phyloP scores from a whole-genome alignment of 2,888 invertebrate genomes.

The Aphidius colemani region DNA sequence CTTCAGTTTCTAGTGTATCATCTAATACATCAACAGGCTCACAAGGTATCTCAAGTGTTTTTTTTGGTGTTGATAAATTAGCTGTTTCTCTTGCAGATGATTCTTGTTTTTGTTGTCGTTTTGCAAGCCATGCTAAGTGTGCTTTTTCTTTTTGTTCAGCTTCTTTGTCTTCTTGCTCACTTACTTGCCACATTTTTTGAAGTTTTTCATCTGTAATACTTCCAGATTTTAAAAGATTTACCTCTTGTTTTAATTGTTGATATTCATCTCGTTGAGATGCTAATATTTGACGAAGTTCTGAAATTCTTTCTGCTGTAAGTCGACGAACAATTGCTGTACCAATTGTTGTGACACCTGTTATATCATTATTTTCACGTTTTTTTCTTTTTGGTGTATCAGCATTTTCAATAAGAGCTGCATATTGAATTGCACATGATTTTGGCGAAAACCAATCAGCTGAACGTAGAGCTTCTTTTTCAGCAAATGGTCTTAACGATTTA shows the following conservation, averaged over 20 bases:
- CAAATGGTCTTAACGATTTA: conserved; percentile 76
- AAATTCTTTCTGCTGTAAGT: conserved; percentile 76
- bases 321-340: conserved; percentile 79
- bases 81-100: conserved; percentile 35
- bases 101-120: conserved; percentile 53
- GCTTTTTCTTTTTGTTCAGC: conserved; percentile 71
- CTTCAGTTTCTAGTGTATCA: conserved; percentile 50
- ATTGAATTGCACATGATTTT: conserved; percentile 88
- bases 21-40: conserved; percentile 42
- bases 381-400: conserved; percentile 85
- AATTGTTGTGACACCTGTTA: conserved; percentile 60
- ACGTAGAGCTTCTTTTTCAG: conserved; percentile 69
- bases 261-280: conserved; percentile 76
- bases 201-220: conserved; percentile 73
- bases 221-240: conserved; percentile 65
- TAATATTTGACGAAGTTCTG: conserved; percentile 75
- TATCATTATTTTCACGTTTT: conserved; percentile 74
- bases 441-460: conserved; percentile 89
- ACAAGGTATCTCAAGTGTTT: conserved; percentile 32
- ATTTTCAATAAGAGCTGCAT: conserved; percentile 78
- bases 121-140: conserved; percentile 53
- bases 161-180: conserved; percentile 75
- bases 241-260: conserved; percentile 71
- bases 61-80: conserved; percentile 39
- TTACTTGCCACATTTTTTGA: conserved; percentile 73